Conservation (phyloP, 2,113 vertebrate genomes). For the Melozone crissalis region DNA sequence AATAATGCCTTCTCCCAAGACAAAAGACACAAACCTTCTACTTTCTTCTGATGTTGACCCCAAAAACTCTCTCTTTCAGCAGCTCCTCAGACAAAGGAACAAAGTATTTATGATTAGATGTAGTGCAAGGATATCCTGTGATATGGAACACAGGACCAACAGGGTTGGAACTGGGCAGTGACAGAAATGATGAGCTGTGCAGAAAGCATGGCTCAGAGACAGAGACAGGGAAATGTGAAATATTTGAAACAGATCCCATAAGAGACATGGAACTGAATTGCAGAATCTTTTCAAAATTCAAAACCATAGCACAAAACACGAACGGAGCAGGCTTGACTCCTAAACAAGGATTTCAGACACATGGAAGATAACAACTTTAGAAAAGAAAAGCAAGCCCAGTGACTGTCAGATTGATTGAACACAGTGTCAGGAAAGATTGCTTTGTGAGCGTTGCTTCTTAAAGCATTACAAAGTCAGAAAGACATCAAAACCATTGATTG, state of each 20-base stretch:
- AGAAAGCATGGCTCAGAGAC: background rate
- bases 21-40: constrained; percentile 22
- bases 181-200: background rate
- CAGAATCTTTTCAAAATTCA: constrained; percentile 27
- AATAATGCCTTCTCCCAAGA: background rate
- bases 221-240: background rate
- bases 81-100: background rate
- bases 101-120: background rate
- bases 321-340: constrained; percentile 4
- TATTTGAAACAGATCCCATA: background rate
- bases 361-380: constrained; percentile 47
- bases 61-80: background rate
- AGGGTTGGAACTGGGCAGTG: background rate
- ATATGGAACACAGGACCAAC: background rate
- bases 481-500: constrained; percentile 56
- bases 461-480: constrained; percentile 31
- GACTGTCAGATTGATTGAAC: constrained; percentile 66
- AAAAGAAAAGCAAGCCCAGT: constrained; percentile 41
- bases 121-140: background rate
- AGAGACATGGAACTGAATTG: background rate
- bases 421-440: constrained; percentile 33
- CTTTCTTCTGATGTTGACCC: background rate
- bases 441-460: constrained; percentile 43
- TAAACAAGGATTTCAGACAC: constrained; percentile 32
- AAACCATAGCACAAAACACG: background rate